Evolutionary conservation across 2,888 invertebrate species (phyloP).

Genomic region (Idaea aversata): DNA sequence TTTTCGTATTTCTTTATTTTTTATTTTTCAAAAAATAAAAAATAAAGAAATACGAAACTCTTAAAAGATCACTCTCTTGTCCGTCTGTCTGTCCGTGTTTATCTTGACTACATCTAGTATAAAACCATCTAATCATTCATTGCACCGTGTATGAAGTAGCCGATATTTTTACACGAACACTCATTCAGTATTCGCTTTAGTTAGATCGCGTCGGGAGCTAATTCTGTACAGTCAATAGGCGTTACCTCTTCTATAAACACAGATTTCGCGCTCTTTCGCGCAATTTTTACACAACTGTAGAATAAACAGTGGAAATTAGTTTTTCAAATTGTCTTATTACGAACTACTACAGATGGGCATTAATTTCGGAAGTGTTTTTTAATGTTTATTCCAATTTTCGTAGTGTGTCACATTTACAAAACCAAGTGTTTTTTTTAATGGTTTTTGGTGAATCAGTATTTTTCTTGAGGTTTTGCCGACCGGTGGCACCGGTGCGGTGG

Average conservation of each 20-base stretch:
- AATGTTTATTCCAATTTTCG: too few relatives aligned
- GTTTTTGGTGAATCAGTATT: too few relatives aligned
- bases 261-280: background rate
- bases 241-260: slow-evolving; percentile 6
- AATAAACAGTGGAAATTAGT: background rate
- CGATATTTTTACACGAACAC: slow-evolving; percentile 56
- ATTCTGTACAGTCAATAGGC: slow-evolving; percentile 26
- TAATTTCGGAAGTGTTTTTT: too few relatives aligned
- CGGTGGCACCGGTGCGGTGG: too few relatives aligned
- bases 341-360: too few relatives aligned
- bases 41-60: too few relatives aligned
- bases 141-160: slow-evolving; percentile 49
- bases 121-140: slow-evolving; percentile 13
- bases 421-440: too few relatives aligned
- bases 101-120: slow-evolving; percentile 23
- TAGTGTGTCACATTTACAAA: too few relatives aligned
- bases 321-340: too few relatives aligned
- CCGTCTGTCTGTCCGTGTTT: background rate
- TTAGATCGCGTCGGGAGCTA: slow-evolving; percentile 18
- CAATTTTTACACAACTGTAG: background rate
- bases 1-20: too few relatives aligned
- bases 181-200: slow-evolving; percentile 16
- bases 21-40: too few relatives aligned
- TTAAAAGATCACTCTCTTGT: background rate
- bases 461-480: too few relatives aligned